Evolutionary conservation across 2,888 invertebrate genomes (phyloP).

Genomic region (Nycteola revayana): DNA sequence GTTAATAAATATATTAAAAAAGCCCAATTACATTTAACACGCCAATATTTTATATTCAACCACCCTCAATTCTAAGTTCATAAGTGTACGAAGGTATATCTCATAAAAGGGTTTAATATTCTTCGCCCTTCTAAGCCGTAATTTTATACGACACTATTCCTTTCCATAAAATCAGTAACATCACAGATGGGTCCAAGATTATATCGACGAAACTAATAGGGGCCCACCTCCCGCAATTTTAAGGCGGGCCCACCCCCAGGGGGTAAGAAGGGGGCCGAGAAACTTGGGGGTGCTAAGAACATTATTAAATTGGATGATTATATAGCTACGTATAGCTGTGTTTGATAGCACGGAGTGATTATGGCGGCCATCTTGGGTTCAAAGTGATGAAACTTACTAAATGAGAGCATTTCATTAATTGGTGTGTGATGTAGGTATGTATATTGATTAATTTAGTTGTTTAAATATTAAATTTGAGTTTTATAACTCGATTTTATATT

Average conservation of each 20-base stretch:
- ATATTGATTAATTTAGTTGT: too few relatives aligned
- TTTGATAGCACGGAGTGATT: conserved; percentile 22
- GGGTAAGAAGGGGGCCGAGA: conserved; percentile 38
- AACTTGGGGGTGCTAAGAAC: conserved; percentile 44
- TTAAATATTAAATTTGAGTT: too few relatives aligned
- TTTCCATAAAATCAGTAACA: conserved; percentile 26
- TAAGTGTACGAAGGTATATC: too few relatives aligned
- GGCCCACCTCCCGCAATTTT: conserved; percentile 41
- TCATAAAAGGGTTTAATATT: too few relatives aligned
- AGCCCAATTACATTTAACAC: too few relatives aligned
- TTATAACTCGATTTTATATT: too few relatives aligned
- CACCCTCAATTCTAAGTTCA: too few relatives aligned
- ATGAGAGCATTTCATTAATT: too few relatives aligned
- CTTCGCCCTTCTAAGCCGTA: too few relatives aligned
- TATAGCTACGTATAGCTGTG: conserved; percentile 22
- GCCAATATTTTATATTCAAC: too few relatives aligned
- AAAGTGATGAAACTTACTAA: not conserved
- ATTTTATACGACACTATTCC: conserved; percentile 10
- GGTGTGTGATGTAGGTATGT: too few relatives aligned
- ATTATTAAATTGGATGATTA: conserved; percentile 40
- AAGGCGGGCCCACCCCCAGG: conserved; percentile 39
- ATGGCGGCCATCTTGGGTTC: conserved; percentile 17
- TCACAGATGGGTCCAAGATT: conserved; percentile 37
- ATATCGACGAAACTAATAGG: conserved; percentile 47
- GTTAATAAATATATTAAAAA: too few relatives aligned